Conservation (phyloP, 2,113 vertebrate species). For the Trachemys scripta region DNA sequence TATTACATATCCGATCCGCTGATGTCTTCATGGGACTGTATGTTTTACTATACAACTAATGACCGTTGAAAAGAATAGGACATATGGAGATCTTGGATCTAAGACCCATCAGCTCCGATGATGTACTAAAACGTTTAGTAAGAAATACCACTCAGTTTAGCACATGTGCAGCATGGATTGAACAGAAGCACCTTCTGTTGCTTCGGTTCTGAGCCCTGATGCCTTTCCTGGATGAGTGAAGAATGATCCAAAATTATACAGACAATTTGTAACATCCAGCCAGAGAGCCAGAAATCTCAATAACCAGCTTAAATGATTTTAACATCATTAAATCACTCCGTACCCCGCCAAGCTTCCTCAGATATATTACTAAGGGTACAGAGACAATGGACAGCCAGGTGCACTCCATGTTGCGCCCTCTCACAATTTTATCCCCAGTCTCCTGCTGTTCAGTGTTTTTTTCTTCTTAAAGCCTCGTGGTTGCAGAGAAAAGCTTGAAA, state of each 20-base stretch:
- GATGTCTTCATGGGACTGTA: neutral
- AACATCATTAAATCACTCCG: slow-evolving; percentile 54
- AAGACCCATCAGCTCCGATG: neutral
- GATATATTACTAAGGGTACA: rapidly evolving
- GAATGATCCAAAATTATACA: slow-evolving; percentile 70
- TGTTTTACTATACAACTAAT: neutral
- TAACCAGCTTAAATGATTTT: slow-evolving; percentile 68
- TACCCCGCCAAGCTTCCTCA: slow-evolving; percentile 21
- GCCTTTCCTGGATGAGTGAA: slow-evolving; percentile 67
- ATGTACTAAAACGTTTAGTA: slow-evolving; percentile 55
- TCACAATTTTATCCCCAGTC: neutral
- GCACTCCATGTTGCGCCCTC: neutral
- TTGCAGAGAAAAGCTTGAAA: neutral
- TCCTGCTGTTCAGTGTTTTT: neutral
- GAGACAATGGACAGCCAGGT: neutral
- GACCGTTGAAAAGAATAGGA: neutral
- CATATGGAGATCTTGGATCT: neutral
- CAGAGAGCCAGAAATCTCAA: slow-evolving; percentile 68
- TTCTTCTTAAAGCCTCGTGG: neutral
- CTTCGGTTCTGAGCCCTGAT: slow-evolving; percentile 35
- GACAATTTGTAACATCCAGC: slow-evolving; percentile 66
- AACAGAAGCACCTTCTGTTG: slow-evolving; percentile 38
- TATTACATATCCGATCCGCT: neutral
- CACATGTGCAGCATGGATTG: slow-evolving; percentile 47
- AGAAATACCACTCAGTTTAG: slow-evolving; percentile 36